Percentiles rank a stretch among this genome's conserved stretches.
phyloP scores from a whole-genome alignment of 2,888 invertebrate species.

The Hemaris fuciformis region DNA sequence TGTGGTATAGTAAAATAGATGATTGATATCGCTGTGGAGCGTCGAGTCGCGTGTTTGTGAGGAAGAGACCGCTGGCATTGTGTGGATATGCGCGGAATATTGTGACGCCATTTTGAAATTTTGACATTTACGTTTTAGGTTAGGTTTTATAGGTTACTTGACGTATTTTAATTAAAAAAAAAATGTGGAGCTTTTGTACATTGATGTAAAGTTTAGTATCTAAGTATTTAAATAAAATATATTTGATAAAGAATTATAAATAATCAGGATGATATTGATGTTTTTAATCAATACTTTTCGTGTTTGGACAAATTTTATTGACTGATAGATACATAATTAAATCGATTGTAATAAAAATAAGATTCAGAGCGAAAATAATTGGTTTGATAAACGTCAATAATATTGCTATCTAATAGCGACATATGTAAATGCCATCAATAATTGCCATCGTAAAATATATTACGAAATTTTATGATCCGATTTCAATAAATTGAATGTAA shows the following conservation, averaged over 20 bases:
- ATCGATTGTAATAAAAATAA: neutral
- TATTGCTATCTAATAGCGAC: neutral
- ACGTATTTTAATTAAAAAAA: no score
- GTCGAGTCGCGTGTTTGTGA: constrained; percentile 51
- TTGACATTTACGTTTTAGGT: neutral
- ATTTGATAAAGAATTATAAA: no score
- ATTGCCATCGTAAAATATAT: neutral
- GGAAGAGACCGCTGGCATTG: constrained; percentile 40
- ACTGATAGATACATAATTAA: no score
- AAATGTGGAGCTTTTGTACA: no score
- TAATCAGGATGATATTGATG: no score
- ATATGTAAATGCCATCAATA: neutral
- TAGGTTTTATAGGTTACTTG: neutral
- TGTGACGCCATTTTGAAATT: neutral
- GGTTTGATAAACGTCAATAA: neutral
- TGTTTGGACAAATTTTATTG: neutral
- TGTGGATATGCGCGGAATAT: constrained; percentile 38
- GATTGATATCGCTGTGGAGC: constrained; percentile 72
- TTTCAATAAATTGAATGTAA: neutral
- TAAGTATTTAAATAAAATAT: no score
- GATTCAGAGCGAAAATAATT: neutral
- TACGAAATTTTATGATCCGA: neutral
- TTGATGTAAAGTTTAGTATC: no score
- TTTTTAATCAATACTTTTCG: neutral
- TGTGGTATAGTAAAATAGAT: constrained; percentile 62